Evolutionary conservation across 2,113 vertebrate genomes (phyloP).

Genomic region (Mobula birostris): DNA sequence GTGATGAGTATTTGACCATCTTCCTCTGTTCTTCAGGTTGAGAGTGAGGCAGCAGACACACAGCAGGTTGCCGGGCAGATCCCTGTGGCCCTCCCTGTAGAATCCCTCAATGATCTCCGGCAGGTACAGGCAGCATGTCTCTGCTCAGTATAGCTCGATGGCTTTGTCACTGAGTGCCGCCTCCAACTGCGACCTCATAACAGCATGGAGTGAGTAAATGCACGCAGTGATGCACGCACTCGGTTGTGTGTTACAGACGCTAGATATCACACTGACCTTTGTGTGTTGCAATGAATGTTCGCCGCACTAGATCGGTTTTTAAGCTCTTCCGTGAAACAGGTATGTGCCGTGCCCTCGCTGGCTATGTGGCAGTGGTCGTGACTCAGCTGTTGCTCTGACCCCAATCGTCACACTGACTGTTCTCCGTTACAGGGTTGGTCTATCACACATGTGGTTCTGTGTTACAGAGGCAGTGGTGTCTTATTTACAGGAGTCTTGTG

Average conservation of each 20-base stretch:
- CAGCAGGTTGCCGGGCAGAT: constrained; percentile 63
- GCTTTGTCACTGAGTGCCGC: not conserved
- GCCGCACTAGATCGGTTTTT: too few species aligned
- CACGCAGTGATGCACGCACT: too few species aligned
- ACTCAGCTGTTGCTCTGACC: too few species aligned
- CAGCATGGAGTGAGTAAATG: not conserved
- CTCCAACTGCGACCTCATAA: not conserved
- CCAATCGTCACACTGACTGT: too few species aligned
- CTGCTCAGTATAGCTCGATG: too few species aligned
- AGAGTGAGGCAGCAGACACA: constrained; percentile 65
- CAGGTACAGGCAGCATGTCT: constrained; percentile 64
- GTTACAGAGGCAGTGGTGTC: too few species aligned
- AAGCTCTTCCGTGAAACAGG: too few species aligned
- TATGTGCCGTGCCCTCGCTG: too few species aligned
- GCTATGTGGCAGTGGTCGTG: too few species aligned
- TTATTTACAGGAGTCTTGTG: not conserved
- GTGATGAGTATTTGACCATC: constrained; percentile 49
- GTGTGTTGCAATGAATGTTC: not conserved
- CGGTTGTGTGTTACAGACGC: too few species aligned
- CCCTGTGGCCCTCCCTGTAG: constrained; percentile 58
- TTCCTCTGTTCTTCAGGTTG: constrained; percentile 40
- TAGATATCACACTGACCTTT: not conserved
- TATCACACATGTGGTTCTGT: too few species aligned
- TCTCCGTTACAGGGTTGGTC: too few species aligned
- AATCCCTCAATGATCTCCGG: constrained; percentile 68